phyloP scores from a whole-genome alignment of 1,140 invertebrate genomes.

The Lysiphlebus fabarum region DNA sequence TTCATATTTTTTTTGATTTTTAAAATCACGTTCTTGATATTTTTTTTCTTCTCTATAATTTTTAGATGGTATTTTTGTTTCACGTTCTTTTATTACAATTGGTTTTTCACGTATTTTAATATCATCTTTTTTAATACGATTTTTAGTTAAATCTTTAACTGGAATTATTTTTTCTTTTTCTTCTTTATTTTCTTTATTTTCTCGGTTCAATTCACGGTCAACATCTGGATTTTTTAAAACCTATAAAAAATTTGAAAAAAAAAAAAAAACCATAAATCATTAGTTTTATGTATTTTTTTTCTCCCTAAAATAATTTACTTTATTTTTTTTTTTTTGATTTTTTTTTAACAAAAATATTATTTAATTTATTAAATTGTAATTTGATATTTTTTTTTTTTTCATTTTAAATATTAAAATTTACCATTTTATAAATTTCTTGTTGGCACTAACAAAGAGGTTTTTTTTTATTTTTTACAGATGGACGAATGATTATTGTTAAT shows the following conservation, averaged over 20 bases:
- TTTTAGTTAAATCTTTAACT: slow-evolving; percentile 44
- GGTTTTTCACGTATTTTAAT: slow-evolving; percentile 46
- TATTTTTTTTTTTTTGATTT: slow-evolving; percentile 7
- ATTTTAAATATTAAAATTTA: no score
- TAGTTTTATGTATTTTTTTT: slow-evolving; percentile 2
- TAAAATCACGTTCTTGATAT: slow-evolving; percentile 47
- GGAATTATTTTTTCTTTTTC: slow-evolving; percentile 44
- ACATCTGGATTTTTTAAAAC: slow-evolving; percentile 49
- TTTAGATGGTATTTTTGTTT: slow-evolving; percentile 40
- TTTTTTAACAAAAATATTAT: no score
- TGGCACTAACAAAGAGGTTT: no score
- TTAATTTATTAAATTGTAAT: no score
- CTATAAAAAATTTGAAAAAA: slow-evolving; percentile 31
- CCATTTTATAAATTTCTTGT: no score
- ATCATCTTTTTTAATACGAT: slow-evolving; percentile 41
- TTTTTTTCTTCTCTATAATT: slow-evolving; percentile 49
- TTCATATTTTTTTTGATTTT: slow-evolving; percentile 52
- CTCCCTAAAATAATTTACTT: not conserved
- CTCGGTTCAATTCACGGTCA: slow-evolving; percentile 45
- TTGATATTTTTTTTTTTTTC: no score
- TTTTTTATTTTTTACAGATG: no score
- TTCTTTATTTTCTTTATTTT: slow-evolving; percentile 51
- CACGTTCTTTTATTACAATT: slow-evolving; percentile 35
- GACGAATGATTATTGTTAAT: not conserved
- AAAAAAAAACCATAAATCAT: not conserved